Percentiles rank a stretch among this genome's conserved stretches.
Conservation (phyloP, 2,888 invertebrate genomes). For the Drosophila kanekoi region DNA sequence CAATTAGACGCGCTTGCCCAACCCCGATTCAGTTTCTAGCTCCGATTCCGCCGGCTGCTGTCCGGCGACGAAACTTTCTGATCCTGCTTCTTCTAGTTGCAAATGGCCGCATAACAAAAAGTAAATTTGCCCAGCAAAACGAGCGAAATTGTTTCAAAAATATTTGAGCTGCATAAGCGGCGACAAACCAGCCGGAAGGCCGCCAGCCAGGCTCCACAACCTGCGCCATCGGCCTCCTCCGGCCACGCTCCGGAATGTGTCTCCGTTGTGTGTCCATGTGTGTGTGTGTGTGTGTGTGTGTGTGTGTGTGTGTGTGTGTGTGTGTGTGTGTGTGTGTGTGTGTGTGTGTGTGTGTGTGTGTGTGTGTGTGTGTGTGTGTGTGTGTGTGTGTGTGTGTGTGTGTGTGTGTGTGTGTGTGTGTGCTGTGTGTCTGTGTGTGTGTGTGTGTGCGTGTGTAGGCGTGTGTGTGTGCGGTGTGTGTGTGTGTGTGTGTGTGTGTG, state of each 20-base stretch:
- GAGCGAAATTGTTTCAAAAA: slow-evolving; percentile 75
- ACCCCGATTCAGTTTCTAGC: background rate
- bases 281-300: background rate
- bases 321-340: background rate
- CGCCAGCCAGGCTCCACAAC: background rate
- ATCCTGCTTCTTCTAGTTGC: slow-evolving; percentile 37
- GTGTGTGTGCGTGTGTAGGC: background rate
- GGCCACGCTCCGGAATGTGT: background rate
- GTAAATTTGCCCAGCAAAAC: slow-evolving; percentile 72
- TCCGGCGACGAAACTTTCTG: slow-evolving; percentile 13
- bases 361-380: slow-evolving; percentile 28
- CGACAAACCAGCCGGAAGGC: slow-evolving; percentile 25
- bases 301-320: too few species aligned
- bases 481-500: background rate
- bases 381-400: background rate
- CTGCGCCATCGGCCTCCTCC: slow-evolving; percentile 4
- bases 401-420: slow-evolving; percentile 10
- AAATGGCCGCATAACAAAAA: slow-evolving; percentile 75
- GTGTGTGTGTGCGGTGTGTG: slow-evolving; percentile 13
- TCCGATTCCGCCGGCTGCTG: background rate
- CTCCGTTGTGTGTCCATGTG: too few species aligned
- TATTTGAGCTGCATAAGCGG: slow-evolving; percentile 74
- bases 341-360: slow-evolving; percentile 20
- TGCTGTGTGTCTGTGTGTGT: slow-evolving; percentile 17
- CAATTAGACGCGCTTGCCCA: slow-evolving; percentile 62